Evolutionary conservation across 2,113 vertebrate species (phyloP).

Genomic region (Nycticebus coucang): DNA sequence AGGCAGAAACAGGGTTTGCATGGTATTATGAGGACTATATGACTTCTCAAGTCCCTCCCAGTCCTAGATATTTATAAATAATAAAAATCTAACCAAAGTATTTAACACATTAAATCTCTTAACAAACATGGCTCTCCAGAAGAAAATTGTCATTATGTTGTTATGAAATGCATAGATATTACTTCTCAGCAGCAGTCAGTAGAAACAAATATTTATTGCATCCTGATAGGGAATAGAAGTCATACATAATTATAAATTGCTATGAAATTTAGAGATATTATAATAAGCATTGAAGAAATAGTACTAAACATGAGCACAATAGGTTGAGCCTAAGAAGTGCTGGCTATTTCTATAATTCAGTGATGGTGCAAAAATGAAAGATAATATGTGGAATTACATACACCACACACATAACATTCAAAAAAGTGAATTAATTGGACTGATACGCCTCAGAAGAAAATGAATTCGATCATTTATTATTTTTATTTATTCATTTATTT

Average conservation of each 20-base stretch:
- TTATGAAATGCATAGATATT: conserved; percentile 36
- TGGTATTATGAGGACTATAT: not conserved
- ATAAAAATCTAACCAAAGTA: conserved; percentile 33
- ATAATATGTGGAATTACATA: not conserved
- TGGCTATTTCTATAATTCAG: not conserved
- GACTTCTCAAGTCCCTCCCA: not conserved
- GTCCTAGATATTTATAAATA: not conserved
- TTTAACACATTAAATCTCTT: not conserved
- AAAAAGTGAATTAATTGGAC: not conserved
- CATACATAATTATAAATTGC: not conserved
- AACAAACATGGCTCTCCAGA: not conserved
- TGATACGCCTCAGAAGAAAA: not conserved
- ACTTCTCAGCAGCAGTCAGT: not conserved
- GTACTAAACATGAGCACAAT: not conserved
- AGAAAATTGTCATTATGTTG: not conserved
- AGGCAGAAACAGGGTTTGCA: not conserved
- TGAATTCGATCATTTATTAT: too few species aligned
- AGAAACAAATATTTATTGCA: conserved; percentile 52
- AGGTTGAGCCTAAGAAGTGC: not conserved
- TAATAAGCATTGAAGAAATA: not conserved
- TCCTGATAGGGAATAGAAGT: not conserved
- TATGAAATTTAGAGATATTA: not conserved
- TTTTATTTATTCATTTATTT: too few species aligned
- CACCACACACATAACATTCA: not conserved
- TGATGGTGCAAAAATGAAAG: not conserved